Conservation (phyloP, 2,113 vertebrate genomes). For the Thymallus thymallus region DNA sequence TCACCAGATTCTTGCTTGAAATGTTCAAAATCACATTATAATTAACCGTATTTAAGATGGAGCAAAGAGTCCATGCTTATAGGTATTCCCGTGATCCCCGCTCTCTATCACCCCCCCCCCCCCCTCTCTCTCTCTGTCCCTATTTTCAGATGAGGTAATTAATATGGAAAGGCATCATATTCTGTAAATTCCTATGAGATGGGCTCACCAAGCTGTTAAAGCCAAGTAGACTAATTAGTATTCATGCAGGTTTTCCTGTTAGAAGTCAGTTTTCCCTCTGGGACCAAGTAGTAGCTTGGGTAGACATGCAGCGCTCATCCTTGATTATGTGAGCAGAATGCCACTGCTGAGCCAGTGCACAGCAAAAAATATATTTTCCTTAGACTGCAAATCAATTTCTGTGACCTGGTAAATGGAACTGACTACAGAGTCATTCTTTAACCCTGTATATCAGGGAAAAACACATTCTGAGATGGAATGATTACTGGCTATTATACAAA, state of each 20-base stretch:
- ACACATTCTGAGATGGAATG: slow-evolving; percentile 66
- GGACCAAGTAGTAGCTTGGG: slow-evolving; percentile 84
- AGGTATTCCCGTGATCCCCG: slow-evolving; percentile 82
- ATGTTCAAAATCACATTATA: slow-evolving; percentile 80
- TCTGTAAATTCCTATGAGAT: slow-evolving; percentile 94
- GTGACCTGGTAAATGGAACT: slow-evolving; percentile 78
- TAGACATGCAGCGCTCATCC: slow-evolving; percentile 80
- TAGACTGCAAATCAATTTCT: slow-evolving; percentile 77
- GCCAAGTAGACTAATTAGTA: slow-evolving; percentile 96
- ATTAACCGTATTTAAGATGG: slow-evolving; percentile 93
- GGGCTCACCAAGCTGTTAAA: slow-evolving; percentile 87
- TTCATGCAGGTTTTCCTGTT: slow-evolving; percentile 89
- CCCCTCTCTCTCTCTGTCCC: slow-evolving; percentile 66
- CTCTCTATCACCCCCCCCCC: slow-evolving; percentile 53
- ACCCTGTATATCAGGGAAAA: slow-evolving; percentile 69
- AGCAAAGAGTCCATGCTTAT: slow-evolving; percentile 78
- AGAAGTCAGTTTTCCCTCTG: slow-evolving; percentile 85
- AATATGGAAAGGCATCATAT: slow-evolving; percentile 89
- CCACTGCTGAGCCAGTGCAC: slow-evolving; percentile 33
- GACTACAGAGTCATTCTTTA: slow-evolving; percentile 76
- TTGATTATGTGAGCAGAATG: slow-evolving; percentile 88
- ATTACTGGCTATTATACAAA: slow-evolving; percentile 72
- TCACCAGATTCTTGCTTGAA: slow-evolving; percentile 79
- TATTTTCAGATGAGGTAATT: slow-evolving; percentile 81
- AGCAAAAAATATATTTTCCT: slow-evolving; percentile 54